Percentiles rank a stretch among this genome's conserved stretches.
Evolutionary conservation across 1,140 invertebrate genomes (phyloP).

Genomic region (Glossosoma conforme): DNA sequence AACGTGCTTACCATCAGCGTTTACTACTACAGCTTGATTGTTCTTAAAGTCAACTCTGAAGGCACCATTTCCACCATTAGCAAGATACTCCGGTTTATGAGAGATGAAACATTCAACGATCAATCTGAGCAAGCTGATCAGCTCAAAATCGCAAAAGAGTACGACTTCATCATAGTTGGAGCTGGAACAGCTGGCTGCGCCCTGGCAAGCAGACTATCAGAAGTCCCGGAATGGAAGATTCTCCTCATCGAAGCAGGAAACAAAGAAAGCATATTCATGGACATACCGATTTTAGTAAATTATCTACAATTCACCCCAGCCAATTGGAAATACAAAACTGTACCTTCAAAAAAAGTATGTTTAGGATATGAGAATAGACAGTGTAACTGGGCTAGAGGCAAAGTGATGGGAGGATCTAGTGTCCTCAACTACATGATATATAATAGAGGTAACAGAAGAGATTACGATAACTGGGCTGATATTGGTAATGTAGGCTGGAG

Average conservation of each 20-base stretch:
- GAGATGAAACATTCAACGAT: no score
- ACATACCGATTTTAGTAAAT: slow-evolving; percentile 59
- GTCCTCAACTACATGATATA: slow-evolving; percentile 91
- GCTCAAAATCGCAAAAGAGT: slow-evolving; percentile 37
- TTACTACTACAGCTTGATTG: no score
- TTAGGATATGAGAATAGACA: slow-evolving; percentile 53
- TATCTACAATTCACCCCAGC: slow-evolving; percentile 55
- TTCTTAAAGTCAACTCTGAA: no score
- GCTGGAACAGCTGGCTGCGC: slow-evolving; percentile 69
- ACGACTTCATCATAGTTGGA: slow-evolving; percentile 64
- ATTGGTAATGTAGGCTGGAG: slow-evolving; percentile 60
- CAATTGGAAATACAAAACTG: slow-evolving; percentile 63
- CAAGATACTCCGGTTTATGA: no score
- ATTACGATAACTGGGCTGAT: slow-evolving; percentile 74
- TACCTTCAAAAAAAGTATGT: slow-evolving; percentile 51
- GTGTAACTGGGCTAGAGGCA: slow-evolving; percentile 68
- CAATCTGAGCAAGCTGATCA: slow-evolving; percentile 44
- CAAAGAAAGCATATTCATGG: slow-evolving; percentile 58
- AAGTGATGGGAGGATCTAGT: slow-evolving; percentile 78
- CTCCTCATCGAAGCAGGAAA: slow-evolving; percentile 65
- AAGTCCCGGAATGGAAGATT: slow-evolving; percentile 46
- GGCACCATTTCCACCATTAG: no score
- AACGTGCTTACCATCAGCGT: no score
- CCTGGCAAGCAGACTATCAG: slow-evolving; percentile 58
- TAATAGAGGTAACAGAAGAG: slow-evolving; percentile 67